Conservation (phyloP, 2,888 invertebrate species). For the Drosophila prolongata region DNA sequence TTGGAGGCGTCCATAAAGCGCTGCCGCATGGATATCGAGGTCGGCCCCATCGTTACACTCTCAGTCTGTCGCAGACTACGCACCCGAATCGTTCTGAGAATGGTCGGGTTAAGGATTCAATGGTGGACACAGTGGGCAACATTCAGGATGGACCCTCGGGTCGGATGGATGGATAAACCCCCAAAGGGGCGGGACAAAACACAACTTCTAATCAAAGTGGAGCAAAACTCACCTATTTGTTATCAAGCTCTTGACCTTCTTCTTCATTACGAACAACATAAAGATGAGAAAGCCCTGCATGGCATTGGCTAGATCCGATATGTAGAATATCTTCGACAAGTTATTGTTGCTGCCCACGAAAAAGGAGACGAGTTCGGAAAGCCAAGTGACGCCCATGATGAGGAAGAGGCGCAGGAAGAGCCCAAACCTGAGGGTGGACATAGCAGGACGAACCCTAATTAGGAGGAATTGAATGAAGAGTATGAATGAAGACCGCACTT, state of each 20-base stretch:
- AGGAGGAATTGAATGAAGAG: constrained; percentile 10
- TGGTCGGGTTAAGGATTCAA: constrained; percentile 2
- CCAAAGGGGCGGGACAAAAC: background rate
- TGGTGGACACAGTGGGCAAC: constrained; percentile 46
- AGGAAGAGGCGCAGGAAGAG: constrained; percentile 92
- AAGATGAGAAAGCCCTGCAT: constrained; percentile 87
- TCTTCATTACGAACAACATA: constrained; percentile 88
- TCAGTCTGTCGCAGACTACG: constrained; percentile 79
- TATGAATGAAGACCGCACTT: constrained; percentile 23
- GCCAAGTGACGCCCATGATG: constrained; percentile 95
- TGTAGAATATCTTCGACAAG: constrained; percentile 81
- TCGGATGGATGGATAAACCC: constrained; percentile 2
- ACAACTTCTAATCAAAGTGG: background rate
- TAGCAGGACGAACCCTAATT: constrained; percentile 5
- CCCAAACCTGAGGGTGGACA: constrained; percentile 87
- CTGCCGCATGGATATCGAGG: constrained; percentile 70
- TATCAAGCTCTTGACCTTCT: constrained; percentile 83
- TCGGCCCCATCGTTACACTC: constrained; percentile 73
- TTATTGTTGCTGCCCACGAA: constrained; percentile 85
- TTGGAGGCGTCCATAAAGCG: constrained; percentile 81
- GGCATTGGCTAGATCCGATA: constrained; percentile 87
- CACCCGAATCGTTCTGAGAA: constrained; percentile 73
- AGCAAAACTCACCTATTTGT: constrained; percentile 80
- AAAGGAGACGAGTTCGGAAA: constrained; percentile 91
- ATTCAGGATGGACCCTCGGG: constrained; percentile 16